These are phyloP conservation scores for Raphicerus campestris DNA, from an alignment of 2,113 vertebrate species.

Conservation along the genomic window DNA sequence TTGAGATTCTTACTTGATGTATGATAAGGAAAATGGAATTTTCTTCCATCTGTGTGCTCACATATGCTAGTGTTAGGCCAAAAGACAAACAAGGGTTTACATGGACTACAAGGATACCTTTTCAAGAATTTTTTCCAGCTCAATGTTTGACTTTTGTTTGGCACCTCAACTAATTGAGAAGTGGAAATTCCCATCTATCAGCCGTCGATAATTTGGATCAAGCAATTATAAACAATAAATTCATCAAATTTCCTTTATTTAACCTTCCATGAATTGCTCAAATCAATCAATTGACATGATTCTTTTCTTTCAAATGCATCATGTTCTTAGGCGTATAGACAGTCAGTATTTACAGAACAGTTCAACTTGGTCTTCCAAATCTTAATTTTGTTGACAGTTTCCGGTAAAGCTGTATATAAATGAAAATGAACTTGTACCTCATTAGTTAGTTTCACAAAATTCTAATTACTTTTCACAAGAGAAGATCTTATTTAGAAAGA, in stretches of 20 bases:
- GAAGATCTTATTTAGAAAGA: slow-evolving; percentile 62
- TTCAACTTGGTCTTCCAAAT: slow-evolving; percentile 31
- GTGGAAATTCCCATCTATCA: background rate
- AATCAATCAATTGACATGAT: background rate
- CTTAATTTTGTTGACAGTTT: slow-evolving; percentile 61
- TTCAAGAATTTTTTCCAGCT: background rate
- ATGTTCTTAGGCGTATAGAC: background rate
- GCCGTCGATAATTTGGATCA: background rate
- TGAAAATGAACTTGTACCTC: slow-evolving; percentile 63
- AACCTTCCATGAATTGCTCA: background rate
- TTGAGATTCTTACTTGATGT: background rate
- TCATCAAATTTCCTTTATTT: background rate
- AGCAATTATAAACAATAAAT: background rate
- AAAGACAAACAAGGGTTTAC: background rate
- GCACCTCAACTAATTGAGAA: background rate
- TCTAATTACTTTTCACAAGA: slow-evolving; percentile 70
- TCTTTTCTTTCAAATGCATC: background rate
- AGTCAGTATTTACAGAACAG: slow-evolving; percentile 10
- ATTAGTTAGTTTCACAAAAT: slow-evolving; percentile 71
- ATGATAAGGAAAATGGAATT: background rate
- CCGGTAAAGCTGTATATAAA: slow-evolving; percentile 61
- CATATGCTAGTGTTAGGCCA: background rate
- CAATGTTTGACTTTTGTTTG: background rate
- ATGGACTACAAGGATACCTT: background rate
- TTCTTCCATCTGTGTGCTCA: background rate